A percentile compares a stretch with the other conserved stretches of the same genome.
phyloP scores from a whole-genome alignment of 2,797 vertebrate species.

The Dendrocincla tyrannina region DNA sequence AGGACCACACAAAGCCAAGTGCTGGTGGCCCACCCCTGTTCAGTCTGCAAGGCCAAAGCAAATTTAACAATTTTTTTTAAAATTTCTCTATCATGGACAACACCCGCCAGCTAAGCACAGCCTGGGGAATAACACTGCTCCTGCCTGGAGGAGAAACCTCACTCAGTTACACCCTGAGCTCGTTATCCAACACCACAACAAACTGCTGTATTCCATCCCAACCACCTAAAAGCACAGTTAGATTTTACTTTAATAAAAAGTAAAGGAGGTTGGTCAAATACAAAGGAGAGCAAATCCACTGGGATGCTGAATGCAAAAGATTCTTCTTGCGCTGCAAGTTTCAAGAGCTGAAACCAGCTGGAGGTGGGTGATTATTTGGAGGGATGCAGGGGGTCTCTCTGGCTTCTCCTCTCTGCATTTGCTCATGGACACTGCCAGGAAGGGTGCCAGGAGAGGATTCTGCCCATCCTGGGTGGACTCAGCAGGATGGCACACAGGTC shows the following conservation, averaged over 20 bases:
- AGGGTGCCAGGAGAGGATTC: too few relatives aligned
- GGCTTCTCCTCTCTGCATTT: background rate
- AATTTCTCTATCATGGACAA: background rate
- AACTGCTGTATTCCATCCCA: background rate
- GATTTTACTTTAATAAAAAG: background rate
- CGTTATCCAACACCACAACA: rapidly evolving
- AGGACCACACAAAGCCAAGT: background rate
- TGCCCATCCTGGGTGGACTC: background rate
- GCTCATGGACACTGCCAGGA: rapidly evolving
- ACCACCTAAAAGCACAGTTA: rapidly evolving
- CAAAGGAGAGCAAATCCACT: rapidly evolving
- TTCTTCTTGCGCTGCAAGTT: background rate
- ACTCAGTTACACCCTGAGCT: background rate
- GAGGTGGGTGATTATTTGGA: rapidly evolving
- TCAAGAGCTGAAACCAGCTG: background rate
- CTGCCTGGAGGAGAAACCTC: background rate
- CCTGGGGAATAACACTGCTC: background rate
- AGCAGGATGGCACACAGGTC: rapidly evolving
- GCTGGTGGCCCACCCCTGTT: background rate
- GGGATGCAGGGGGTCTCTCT: rapidly evolving
- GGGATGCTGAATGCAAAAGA: background rate
- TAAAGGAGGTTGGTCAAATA: rapidly evolving
- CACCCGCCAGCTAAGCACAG: background rate
- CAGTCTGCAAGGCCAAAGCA: background rate
- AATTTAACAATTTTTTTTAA: background rate